phyloP scores from a whole-genome alignment of 30 jellyfish, hydroid and myxozoan species.

The Sanderia malayensis region DNA sequence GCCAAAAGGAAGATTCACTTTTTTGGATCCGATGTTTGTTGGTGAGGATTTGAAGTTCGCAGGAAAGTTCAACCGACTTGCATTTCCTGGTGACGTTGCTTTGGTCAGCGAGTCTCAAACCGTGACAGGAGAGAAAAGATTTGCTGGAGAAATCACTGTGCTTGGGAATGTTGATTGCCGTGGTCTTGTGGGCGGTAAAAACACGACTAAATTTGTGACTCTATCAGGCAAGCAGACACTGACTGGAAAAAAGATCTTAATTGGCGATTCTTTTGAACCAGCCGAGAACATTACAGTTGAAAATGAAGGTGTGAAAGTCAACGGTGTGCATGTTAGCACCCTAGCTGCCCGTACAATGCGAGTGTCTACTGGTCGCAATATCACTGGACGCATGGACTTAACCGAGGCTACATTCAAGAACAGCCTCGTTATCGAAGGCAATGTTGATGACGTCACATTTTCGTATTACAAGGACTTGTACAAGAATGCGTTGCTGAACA shows the following conservation, averaged over 20 bases:
- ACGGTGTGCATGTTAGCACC: background rate
- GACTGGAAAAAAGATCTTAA: slow-evolving; percentile 10
- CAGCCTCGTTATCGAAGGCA: background rate
- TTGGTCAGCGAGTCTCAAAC: slow-evolving; percentile 16
- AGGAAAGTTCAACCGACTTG: slow-evolving; percentile 30
- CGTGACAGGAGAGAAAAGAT: slow-evolving; percentile 27
- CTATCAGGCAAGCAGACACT: slow-evolving; percentile 1
- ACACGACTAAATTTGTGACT: slow-evolving; percentile 11
- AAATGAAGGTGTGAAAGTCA: slow-evolving; percentile 1
- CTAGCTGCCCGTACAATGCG: background rate
- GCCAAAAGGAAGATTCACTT: slow-evolving; percentile 1
- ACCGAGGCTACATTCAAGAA: background rate
- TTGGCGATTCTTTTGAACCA: no score
- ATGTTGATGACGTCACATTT: slow-evolving; percentile 1
- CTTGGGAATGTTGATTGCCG: background rate
- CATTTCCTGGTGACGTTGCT: slow-evolving; percentile 40
- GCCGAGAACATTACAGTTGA: background rate
- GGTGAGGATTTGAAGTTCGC: slow-evolving; percentile 13
- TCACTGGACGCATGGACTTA: slow-evolving; percentile 8
- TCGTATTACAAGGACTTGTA: slow-evolving; percentile 1
- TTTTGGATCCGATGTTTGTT: slow-evolving; percentile 11
- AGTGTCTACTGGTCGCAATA: background rate
- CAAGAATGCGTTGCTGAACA: slow-evolving; percentile 3
- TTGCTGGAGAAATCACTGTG: slow-evolving; percentile 3
- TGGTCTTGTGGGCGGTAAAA: slow-evolving; percentile 18